Conservation (phyloP, 2,797 vertebrate genomes). For the Gymnothorax reevesii region DNA sequence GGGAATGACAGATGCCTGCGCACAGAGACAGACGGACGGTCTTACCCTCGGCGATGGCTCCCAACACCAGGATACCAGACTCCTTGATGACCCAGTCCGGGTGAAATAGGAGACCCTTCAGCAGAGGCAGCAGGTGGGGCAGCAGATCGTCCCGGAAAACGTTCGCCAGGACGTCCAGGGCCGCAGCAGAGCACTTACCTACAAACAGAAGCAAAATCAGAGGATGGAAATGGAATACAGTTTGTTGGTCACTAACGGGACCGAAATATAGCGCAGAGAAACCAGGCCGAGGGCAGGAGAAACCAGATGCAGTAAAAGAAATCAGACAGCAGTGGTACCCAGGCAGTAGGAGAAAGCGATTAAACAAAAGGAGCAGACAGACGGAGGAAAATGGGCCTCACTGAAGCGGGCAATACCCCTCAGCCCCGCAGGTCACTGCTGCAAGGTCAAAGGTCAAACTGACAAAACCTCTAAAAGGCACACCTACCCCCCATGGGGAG, state of each 20-base stretch:
- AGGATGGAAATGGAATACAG: background rate
- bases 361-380: no score
- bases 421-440: no score
- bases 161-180: slow-evolving; percentile 89
- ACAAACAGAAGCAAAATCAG: background rate
- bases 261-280: background rate
- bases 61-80: slow-evolving; percentile 91
- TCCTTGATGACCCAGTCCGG: slow-evolving; percentile 95
- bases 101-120: slow-evolving; percentile 91
- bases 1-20: no score
- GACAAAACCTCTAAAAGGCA: no score
- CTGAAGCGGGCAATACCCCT: no score
- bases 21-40: background rate
- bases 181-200: slow-evolving; percentile 94
- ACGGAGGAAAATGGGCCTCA: no score
- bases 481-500: no score
- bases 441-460: no score
- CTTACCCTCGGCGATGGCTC: slow-evolving; percentile 89
- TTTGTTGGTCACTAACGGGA: background rate
- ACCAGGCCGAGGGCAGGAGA: no score
- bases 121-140: slow-evolving; percentile 88
- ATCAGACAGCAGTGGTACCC: no score
- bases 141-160: slow-evolving; percentile 92
- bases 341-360: no score
- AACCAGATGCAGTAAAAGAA: no score